phyloP scores from a whole-genome alignment of 2,797 vertebrate genomes.

The Anguilla anguilla region DNA sequence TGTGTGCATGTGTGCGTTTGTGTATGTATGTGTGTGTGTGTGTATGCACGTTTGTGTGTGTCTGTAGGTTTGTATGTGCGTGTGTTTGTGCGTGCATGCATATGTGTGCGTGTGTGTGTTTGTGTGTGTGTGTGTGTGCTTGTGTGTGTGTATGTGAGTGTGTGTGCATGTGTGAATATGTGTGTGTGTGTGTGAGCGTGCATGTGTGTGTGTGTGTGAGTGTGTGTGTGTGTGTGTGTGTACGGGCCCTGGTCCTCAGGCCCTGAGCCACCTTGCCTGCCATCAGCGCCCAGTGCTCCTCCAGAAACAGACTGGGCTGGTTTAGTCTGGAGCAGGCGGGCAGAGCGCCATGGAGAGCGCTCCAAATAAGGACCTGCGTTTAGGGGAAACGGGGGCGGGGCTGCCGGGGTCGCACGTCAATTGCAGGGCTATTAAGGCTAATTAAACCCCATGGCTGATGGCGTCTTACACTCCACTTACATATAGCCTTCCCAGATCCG shows the following conservation, averaged over 20 bases:
- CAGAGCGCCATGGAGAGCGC: constrained; percentile 52
- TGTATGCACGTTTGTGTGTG: too few species aligned
- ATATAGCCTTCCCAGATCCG: constrained; percentile 18
- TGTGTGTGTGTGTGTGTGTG: background rate
- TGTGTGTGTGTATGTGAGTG: too few species aligned
- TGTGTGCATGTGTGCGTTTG: too few species aligned
- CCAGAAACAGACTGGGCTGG: constrained; percentile 40
- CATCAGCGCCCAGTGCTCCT: background rate
- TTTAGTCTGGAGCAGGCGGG: constrained; percentile 63
- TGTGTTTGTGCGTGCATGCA: too few species aligned
- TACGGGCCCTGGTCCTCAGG: background rate
- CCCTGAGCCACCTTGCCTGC: constrained; percentile 13
- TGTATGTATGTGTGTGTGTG: too few species aligned
- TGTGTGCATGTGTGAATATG: background rate
- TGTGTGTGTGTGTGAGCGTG: too few species aligned
- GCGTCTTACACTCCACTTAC: constrained; percentile 50
- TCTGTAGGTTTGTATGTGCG: too few species aligned
- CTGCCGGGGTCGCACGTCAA: constrained; percentile 37
- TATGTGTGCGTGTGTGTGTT: background rate
- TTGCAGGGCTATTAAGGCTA: constrained; percentile 64
- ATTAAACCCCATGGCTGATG: constrained; percentile 65
- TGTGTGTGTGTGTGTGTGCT: too few species aligned
- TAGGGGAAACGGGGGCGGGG: background rate
- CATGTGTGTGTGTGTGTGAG: too few species aligned
- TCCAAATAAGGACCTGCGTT: constrained; percentile 7